Base-by-base conservation (phyloP, 2,888 invertebrate genomes). In the Drosophila robusta region DNA sequence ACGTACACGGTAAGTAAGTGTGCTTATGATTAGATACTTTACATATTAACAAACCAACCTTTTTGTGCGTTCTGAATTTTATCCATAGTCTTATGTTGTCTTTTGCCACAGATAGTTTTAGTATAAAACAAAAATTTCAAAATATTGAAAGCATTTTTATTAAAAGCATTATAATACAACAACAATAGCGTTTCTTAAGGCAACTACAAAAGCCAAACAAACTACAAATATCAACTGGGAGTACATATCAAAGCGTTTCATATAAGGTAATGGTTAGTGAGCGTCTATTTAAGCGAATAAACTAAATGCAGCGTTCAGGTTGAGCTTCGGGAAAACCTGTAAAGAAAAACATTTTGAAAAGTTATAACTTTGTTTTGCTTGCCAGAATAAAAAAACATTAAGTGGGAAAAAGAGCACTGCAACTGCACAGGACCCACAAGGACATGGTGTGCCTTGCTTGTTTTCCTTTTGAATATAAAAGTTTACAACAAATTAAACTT, bases 401-500 rank as follows among this genome's bases (percentile, higher is more conserved):
- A 47, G n/a, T 16, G 12, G 11, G 18, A 42, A 41, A 57, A 39
- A 14, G 39, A 34, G 26, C 16, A 29, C 0, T 44, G 60, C 41
- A 57, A 64, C 54, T 63, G 64, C 63, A 52, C 61, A 70, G 62
- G 44, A 58, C 51, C 65, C 61, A 42, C 49, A 65, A 64, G 66
- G 34, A 64, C 66, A 65, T 73, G 41, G 47, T 49, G 51, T 68
- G 75, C 65, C 56, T 70, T 76, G 64, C 69, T 73, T 84, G 84
- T 72, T 68, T 64, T 67, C 57, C 67, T 75, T 64, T 62, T 69
- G 77, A 73, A 84, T 72, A 70, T 69, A 64, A 78, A 79, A 87
- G 87, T 77, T 87, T 66, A 75, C 80, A 87, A 83, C 86, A 87
- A 85, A 87, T 83, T 85, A 79, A 86, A 83, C 81, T 87, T 80